phyloP scores from a whole-genome alignment of 2,888 invertebrate genomes.

The Atrina japonica region DNA sequence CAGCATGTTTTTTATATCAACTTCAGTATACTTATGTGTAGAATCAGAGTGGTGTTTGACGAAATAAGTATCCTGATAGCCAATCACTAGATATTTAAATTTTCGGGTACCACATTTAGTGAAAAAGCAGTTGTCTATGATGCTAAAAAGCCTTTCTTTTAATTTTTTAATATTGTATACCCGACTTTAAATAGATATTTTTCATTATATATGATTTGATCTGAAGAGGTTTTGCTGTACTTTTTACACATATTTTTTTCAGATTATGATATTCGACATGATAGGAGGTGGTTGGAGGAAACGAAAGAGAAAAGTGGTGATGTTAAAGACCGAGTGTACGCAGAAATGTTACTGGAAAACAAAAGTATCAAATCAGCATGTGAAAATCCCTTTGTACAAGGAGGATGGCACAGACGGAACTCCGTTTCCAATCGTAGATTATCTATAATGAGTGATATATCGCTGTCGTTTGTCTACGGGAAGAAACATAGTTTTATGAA shows the following conservation, averaged over 20 bases:
- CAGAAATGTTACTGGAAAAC: constrained; percentile 19
- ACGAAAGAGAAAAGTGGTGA: constrained; percentile 11
- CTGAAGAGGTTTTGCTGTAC: not conserved
- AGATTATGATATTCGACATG: constrained; percentile 16
- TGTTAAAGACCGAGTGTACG: constrained; percentile 12
- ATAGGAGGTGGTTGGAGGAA: constrained; percentile 9
- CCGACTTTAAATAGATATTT: not conserved
- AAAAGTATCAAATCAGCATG: constrained; percentile 10
- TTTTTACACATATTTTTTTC: not conserved
- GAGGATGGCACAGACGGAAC: constrained; percentile 7
- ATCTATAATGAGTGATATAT: constrained; percentile 17
- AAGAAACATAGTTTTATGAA: too few species aligned
- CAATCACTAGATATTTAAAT: too few species aligned
- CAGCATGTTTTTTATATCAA: too few species aligned
- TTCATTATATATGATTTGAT: not conserved
- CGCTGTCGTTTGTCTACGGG: constrained; percentile 20
- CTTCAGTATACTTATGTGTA: too few species aligned
- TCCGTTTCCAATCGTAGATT: not conserved
- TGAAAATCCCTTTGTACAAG: constrained; percentile 13
- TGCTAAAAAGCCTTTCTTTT: too few species aligned
- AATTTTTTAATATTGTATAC: too few species aligned
- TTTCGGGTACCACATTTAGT: too few species aligned
- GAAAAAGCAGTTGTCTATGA: too few species aligned
- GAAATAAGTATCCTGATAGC: too few species aligned
- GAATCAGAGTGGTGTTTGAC: too few species aligned